Evolutionary conservation across 1,140 invertebrate genomes (phyloP).

Genomic region (Drosophila aff.): DNA sequence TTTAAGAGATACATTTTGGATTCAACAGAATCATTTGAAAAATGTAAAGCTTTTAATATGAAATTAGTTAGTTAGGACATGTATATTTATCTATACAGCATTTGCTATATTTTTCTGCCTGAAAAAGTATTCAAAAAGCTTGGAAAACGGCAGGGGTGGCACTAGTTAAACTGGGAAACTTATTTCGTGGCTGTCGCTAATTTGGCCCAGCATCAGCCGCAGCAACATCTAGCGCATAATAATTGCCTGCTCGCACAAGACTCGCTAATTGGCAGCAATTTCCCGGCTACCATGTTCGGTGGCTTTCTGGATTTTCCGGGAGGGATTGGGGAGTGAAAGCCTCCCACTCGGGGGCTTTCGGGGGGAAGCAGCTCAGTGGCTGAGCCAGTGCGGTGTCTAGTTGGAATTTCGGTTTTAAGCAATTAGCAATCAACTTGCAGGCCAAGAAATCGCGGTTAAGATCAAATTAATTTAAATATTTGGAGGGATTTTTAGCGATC

Average conservation of each 20-base stretch:
- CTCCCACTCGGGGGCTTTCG: not conserved
- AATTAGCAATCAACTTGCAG: slow-evolving; percentile 27
- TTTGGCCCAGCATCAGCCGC: slow-evolving; percentile 44
- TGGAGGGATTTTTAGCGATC: too few species aligned
- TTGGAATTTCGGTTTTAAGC: slow-evolving; percentile 30
- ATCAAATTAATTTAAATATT: not conserved
- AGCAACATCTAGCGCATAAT: slow-evolving; percentile 46
- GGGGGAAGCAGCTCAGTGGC: not conserved
- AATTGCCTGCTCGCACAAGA: slow-evolving; percentile 50
- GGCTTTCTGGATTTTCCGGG: slow-evolving; percentile 5
- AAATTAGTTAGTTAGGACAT: not conserved
- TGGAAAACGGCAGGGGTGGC: not conserved
- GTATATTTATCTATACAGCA: not conserved
- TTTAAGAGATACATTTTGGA: not conserved
- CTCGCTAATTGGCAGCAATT: slow-evolving; percentile 51
- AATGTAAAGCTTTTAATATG: not conserved
- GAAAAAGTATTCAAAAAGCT: not conserved
- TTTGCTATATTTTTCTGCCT: not conserved
- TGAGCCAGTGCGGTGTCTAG: slow-evolving; percentile 6
- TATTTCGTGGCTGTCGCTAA: slow-evolving; percentile 50
- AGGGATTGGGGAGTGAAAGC: not conserved
- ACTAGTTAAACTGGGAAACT: slow-evolving; percentile 26
- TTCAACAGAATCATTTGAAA: not conserved
- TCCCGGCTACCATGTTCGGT: slow-evolving; percentile 25
- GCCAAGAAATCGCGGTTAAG: not conserved